These are phyloP conservation scores for Cygnus olor DNA, from an alignment of 2,797 vertebrate genomes.

Conservation along the genomic window DNA sequence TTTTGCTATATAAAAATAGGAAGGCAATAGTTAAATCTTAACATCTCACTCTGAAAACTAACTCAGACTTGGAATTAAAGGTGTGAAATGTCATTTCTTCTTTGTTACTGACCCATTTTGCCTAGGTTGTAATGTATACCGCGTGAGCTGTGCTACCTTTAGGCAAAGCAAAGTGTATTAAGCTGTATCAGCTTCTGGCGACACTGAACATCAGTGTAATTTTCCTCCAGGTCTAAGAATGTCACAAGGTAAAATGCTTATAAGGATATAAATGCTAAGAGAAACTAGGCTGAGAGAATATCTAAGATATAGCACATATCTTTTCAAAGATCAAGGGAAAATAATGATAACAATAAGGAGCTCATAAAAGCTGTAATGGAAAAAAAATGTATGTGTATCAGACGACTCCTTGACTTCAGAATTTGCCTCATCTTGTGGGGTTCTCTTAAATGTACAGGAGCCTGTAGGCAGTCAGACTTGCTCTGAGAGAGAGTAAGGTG, in stretches of 20 bases:
- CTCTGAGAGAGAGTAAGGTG: neutral
- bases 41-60: neutral
- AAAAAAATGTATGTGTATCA: neutral
- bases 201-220: neutral
- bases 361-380: neutral
- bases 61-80: neutral
- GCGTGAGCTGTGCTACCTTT: neutral
- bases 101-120: neutral
- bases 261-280: neutral
- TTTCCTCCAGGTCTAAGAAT: neutral
- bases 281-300: neutral
- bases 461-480: neutral
- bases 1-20: neutral
- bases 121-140: neutral
- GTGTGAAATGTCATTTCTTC: neutral
- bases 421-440: neutral
- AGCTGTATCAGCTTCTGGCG: neutral
- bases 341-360: accelerated
- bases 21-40: neutral
- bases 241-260: neutral
- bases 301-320: neutral
- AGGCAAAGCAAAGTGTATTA: neutral
- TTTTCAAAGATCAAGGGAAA: neutral
- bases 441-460: neutral
- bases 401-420: neutral